Evolutionary conservation across 1,140 invertebrate genomes (phyloP), one percentile per base, ranked within the genome.

Genomic region (Drosophila varians): DNA sequence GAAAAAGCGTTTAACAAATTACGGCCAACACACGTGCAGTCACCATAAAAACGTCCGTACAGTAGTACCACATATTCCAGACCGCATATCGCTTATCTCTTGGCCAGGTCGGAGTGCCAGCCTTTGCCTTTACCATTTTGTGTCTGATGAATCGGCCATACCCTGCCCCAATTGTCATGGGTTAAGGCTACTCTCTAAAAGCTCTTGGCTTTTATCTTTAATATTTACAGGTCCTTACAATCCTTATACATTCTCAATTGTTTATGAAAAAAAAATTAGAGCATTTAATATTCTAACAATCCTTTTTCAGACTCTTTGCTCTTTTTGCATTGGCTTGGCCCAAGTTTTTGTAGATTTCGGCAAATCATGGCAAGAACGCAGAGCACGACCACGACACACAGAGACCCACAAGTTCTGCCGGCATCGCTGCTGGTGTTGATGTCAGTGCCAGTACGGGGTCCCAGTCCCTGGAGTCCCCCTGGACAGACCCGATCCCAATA

Each of bases 281-380:
- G 47, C 23, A 71, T 26, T 1, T 9, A 1, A 5, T 11, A 5
- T 36, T 54, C 58, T 51, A 7, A 4, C 23, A 46, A 2, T 1
- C 5, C 8, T n/a, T 31, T 18, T 12, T 18, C 16, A 31, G 28
- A 11, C 3, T 12, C 21, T n/a, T 49, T 23, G 31, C 38, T 61
- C 28, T 31, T 26, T 61, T 53, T 52, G 43, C 53, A 43, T 56
- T 56, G 25, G 11, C n/a, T 62, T 73, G 42, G 42, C 7, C 16
- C 14, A 19, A 53, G 2, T 76, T 72, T 60, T 74, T 77, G 61
- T 70, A 61, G 68, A 76, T 65, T 82, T 68, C 46, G 61, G 77
- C 77, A 69, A 77, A 77, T 77, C 61, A 78, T 77, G 75, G 61
- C 69, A 61, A 77, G 61, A 77, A 61, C 61, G 51, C 75, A 56